Evolutionary conservation across 2,113 vertebrate genomes (phyloP).

Genomic region (Trinectes maculatus): DNA sequence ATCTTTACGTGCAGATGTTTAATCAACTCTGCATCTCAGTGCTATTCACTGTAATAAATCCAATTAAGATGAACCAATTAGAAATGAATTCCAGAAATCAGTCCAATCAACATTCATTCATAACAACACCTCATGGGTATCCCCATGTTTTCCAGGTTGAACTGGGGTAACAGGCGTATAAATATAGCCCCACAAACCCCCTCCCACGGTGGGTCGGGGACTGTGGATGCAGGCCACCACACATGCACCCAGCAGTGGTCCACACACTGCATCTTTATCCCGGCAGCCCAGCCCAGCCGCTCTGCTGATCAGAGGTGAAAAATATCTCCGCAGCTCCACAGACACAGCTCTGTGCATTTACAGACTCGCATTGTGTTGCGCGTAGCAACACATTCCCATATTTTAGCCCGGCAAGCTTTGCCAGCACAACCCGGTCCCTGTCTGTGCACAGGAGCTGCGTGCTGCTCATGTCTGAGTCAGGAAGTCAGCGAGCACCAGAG

Average conservation of each 20-base stretch:
- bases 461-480: constrained; percentile 60
- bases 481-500: constrained; percentile 49
- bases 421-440: constrained; percentile 74
- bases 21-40: too few relatives aligned
- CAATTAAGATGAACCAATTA: too few relatives aligned
- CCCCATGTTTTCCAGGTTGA: constrained; percentile 61
- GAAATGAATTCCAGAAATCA: too few relatives aligned
- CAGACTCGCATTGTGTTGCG: constrained; percentile 76
- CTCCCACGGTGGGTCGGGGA: constrained; percentile 18
- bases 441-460: constrained; percentile 58
- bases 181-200: constrained; percentile 31
- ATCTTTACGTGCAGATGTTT: too few relatives aligned
- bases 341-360: constrained; percentile 76
- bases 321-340: constrained; percentile 73
- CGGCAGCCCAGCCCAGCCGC: constrained; percentile 49
- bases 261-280: constrained; percentile 76
- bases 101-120: constrained; percentile 18
- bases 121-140: constrained; percentile 55
- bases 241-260: constrained; percentile 50
- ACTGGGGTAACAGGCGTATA: constrained; percentile 38
- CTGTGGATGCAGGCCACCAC: constrained; percentile 36
- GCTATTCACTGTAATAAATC: too few relatives aligned
- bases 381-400: constrained; percentile 77
- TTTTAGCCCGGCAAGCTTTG: constrained; percentile 71
- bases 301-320: constrained; percentile 64